A percentile compares a stretch with the other conserved stretches of the same genome.
Evolutionary conservation across 2,888 invertebrate species (phyloP).

Genomic region (Lomographa bimaculata): DNA sequence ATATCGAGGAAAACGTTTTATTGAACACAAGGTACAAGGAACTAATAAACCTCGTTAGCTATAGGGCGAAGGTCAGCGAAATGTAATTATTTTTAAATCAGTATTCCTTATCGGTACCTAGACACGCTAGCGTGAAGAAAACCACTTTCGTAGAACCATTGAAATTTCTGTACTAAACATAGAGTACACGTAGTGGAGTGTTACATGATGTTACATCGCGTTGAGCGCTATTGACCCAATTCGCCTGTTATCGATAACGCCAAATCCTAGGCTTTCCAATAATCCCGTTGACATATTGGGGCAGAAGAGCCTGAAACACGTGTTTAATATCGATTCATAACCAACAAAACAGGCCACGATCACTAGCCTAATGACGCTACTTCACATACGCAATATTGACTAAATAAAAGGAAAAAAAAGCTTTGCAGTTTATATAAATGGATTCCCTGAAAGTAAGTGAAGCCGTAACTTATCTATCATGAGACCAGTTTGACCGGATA

Average conservation of each 20-base stretch:
- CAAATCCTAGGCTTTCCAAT: constrained; percentile 11
- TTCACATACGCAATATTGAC: no score
- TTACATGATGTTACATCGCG: no score
- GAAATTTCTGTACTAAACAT: no score
- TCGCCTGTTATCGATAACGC: constrained; percentile 10
- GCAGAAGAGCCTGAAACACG: background rate
- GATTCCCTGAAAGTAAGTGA: no score
- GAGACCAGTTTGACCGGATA: background rate
- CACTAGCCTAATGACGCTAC: no score
- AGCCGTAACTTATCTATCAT: no score
- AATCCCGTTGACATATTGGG: constrained; percentile 6
- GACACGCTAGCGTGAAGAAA: constrained; percentile 6
- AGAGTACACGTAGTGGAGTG: no score
- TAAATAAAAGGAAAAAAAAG: no score
- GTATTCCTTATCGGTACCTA: constrained; percentile 9
- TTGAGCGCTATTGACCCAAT: constrained; percentile 13
- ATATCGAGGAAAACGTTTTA: background rate
- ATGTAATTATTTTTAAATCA: constrained; percentile 10
- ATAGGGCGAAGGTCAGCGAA: constrained; percentile 12
- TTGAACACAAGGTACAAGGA: background rate
- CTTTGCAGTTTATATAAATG: no score
- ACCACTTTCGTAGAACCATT: no score
- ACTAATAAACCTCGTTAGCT: constrained; percentile 7
- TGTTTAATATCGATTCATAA: constrained; percentile 7
- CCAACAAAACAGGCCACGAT: no score